Evolutionary conservation across 1,140 invertebrate species (phyloP).

Genomic region (Sweltsa coloradensis): DNA sequence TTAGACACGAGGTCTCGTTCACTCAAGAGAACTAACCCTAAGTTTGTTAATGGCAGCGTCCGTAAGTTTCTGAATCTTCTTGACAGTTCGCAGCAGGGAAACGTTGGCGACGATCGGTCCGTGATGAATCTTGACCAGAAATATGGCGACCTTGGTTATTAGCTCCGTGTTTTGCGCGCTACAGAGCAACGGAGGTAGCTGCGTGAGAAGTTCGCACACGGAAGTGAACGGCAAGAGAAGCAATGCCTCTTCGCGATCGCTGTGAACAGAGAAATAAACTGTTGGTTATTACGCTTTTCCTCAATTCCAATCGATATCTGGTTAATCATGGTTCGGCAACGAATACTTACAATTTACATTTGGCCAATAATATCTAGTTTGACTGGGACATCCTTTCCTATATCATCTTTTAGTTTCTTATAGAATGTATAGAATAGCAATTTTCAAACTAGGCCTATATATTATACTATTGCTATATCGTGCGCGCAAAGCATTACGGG

Average conservation of each 20-base stretch:
- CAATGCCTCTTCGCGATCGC: conserved; percentile 83
- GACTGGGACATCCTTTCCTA: too few relatives aligned
- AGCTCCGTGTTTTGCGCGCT: conserved; percentile 62
- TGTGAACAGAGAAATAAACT: too few relatives aligned
- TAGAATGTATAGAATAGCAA: too few relatives aligned
- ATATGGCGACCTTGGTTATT: conserved; percentile 57
- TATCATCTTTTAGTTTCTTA: too few relatives aligned
- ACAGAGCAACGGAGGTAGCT: conserved; percentile 52
- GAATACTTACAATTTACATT: too few relatives aligned
- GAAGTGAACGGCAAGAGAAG: conserved; percentile 72
- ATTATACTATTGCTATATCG: too few relatives aligned
- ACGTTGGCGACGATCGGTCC: conserved; percentile 62
- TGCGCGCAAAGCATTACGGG: too few relatives aligned
- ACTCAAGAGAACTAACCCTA: conserved; percentile 38
- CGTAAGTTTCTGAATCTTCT: conserved; percentile 48
- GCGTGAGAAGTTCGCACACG: conserved; percentile 64
- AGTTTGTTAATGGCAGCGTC: conserved; percentile 42
- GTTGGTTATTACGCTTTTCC: too few relatives aligned
- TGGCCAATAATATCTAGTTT: too few relatives aligned
- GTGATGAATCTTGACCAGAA: conserved; percentile 75
- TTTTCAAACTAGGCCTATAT: too few relatives aligned
- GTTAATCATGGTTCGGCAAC: too few relatives aligned
- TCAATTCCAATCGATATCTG: too few relatives aligned
- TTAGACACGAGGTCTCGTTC: not conserved
- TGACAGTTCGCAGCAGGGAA: conserved; percentile 52